Evolutionary conservation across 2,113 vertebrate species (phyloP).

Genomic region (Perognathus longimembris): DNA sequence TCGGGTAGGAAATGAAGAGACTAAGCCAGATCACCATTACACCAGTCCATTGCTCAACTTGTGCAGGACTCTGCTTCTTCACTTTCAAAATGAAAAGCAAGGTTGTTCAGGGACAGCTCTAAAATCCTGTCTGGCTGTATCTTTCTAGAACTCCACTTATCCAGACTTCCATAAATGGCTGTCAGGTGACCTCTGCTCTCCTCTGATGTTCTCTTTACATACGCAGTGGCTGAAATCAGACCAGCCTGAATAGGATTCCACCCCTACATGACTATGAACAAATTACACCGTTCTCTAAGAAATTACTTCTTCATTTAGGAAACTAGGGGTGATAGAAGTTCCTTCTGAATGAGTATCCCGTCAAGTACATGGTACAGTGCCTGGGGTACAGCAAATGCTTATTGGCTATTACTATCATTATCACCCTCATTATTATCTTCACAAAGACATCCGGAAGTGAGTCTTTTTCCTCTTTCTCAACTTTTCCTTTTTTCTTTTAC

Average conservation of each 20-base stretch:
- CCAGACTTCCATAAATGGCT: not conserved
- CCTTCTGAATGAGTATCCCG: not conserved
- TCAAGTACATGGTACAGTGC: not conserved
- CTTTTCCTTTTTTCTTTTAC: no score
- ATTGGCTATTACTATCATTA: no score
- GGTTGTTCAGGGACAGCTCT: not conserved
- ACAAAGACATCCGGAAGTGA: not conserved
- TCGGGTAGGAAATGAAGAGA: not conserved
- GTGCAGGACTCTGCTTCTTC: not conserved
- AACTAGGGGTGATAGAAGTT: not conserved
- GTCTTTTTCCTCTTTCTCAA: not conserved
- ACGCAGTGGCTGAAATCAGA: not conserved
- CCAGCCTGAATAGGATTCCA: not conserved
- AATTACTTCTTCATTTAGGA: not conserved
- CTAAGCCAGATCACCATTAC: not conserved
- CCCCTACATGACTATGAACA: not conserved
- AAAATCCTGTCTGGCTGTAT: not conserved
- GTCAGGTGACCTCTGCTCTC: no score
- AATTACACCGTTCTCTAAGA: not conserved
- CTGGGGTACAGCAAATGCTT: not conserved
- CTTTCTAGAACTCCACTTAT: not conserved
- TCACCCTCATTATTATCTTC: not conserved
- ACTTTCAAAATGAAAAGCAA: not conserved
- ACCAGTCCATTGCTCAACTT: not conserved
- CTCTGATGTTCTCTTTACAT: not conserved